Conservation (phyloP, 1,140 invertebrate genomes). For the Antheraea pernyi region DNA sequence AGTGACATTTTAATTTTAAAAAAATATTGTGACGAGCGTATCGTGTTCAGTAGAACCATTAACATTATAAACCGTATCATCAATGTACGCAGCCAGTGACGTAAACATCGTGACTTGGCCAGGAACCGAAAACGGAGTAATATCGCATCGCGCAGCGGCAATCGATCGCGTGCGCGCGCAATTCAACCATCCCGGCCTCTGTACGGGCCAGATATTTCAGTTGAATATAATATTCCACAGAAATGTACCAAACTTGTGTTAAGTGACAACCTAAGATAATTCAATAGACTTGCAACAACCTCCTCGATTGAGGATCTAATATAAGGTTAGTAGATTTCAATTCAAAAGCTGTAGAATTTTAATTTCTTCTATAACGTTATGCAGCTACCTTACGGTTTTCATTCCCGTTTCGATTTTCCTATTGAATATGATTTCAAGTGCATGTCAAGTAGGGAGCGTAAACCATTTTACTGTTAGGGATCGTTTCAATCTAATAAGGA, state of each 20-base stretch:
- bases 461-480: neutral
- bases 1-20: neutral
- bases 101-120: slow-evolving; percentile 61
- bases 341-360: neutral
- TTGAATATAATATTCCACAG: slow-evolving; percentile 65
- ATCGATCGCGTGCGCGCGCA: slow-evolving; percentile 77
- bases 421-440: neutral
- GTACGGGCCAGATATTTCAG: slow-evolving; percentile 50
- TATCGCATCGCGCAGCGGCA: slow-evolving; percentile 62
- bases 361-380: neutral
- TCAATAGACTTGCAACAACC: slow-evolving; percentile 14
- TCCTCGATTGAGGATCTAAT: slow-evolving; percentile 17
- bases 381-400: neutral
- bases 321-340: slow-evolving; percentile 21
- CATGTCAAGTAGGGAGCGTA: neutral
- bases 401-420: neutral
- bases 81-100: slow-evolving; percentile 74
- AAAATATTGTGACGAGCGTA: neutral
- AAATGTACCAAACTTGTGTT: slow-evolving; percentile 68
- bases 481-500: neutral
- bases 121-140: slow-evolving; percentile 41
- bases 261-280: slow-evolving; percentile 48
- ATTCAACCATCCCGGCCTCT: slow-evolving; percentile 55
- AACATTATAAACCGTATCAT: slow-evolving; percentile 43
- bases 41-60: slow-evolving; percentile 37